Evolutionary conservation across 2,888 invertebrate species (phyloP), one percentile per base, ranked within the genome.

Genomic region (Exocentrus adspersus): DNA sequence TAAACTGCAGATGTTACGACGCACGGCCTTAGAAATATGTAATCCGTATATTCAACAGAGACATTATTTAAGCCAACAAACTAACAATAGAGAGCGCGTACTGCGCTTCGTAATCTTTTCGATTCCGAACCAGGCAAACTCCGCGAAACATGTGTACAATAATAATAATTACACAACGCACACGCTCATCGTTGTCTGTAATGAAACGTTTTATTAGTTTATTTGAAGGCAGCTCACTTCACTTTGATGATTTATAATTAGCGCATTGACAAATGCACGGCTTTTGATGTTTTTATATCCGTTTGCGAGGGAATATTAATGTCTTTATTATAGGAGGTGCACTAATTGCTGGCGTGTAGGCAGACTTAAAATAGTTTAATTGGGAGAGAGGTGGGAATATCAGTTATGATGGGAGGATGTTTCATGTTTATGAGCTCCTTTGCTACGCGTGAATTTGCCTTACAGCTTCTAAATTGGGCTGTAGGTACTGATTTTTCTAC

Each of bases 161-260:
- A 41, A 28, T 28, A n/a, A 16, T 43, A 59, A 32, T 46, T 30
- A 28, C 17, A 32, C n/a, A n/a, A n/a, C n/a, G n/a, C n/a, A n/a
- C n/a, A n/a, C n/a, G n/a, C n/a, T n/a, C 53, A 46, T 43, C 51
- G 58, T n/a, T 61, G 51, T 66, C 30, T 69, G 67, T 69, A 67
- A 69, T 65, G 66, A 66, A 62, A 60, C 43, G 54, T 70, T 70
- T 70, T 70, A 70, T 70, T 70, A 63, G 65, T 65, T 43, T 57
- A 57, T 64, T 65, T 69, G 63, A 67, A 61, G 61, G 53, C 60
- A 50, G n/a, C n/a, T n/a, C n/a, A n/a, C 53, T 41, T 58, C 42
- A 43, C 70, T 70, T 70, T 70, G 70, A 68, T 68, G 64, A 65
- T 65, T 70, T 70, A 70, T 68, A 70, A 68, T 70, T 70, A 70